Evolutionary conservation across 1,140 invertebrate species (phyloP), one percentile per base, ranked within the genome.

Genomic region (Brachionus rubens): DNA sequence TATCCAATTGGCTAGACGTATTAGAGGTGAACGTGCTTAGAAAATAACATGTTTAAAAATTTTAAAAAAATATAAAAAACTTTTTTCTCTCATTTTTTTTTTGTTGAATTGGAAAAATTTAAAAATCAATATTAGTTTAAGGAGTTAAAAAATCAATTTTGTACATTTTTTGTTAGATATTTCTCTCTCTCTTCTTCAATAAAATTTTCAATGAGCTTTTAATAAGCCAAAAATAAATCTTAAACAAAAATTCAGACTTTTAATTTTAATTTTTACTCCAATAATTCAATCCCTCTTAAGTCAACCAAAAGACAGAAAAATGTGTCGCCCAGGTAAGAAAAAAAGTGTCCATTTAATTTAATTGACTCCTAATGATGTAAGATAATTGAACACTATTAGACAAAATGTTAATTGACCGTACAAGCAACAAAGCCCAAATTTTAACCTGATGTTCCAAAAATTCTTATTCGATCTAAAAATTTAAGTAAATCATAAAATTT

Each of bases 1-100:
- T 82, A 96, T 96, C 81, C 93, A 96, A 79, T 78, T 83, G 70
- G 82, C 82, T 36, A 78, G 82, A 54, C 78, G 82, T 75, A 83
- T 84, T 65, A 79, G 83, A 46, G 82, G 83, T 41, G 83, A 84
- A 77, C 79, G 81, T 77, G 81, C 82, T 77, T 82, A 83, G n/a
- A n/a, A 80, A 72, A 14, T 72, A 3, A 24, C 12, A 24, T 21
- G 21, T n/a, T n/a, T 65, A 14, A 3, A 36, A 40, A 65, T 65
- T 43, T 65, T 43, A 65, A 65, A 65, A 65, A 65, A 65, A 21
- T 33, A 59, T 33, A 59, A 21, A n/a, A n/a, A n/a, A n/a, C n/a
- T n/a, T n/a, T n/a, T n/a, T n/a, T n/a, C n/a, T n/a, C n/a, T n/a
- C 40, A 43, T 28, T 65, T 43, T 43, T 46, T 16, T 46, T 43